These are phyloP conservation scores for Hormiphora californensis DNA, from an alignment of 37 sponge, comb jelly and placozoan genomes.

Conservation along the genomic window DNA sequence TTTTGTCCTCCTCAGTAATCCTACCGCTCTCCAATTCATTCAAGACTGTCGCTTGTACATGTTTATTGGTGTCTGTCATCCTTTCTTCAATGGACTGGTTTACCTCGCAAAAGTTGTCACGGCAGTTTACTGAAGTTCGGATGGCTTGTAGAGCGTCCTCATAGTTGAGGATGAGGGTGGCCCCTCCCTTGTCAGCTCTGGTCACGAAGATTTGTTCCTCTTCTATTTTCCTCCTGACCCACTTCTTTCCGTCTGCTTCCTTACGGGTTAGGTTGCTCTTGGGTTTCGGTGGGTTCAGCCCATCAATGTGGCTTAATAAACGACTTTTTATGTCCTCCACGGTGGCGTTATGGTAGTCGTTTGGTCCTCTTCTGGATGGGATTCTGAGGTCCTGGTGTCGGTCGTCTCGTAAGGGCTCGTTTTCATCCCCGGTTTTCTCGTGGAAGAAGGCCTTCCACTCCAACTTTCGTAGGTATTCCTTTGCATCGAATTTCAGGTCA, in stretches of 20 bases:
- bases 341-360: background rate
- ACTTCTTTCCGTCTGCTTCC: background rate
- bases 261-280: background rate
- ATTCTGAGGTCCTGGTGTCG: background rate
- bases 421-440: background rate
- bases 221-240: background rate
- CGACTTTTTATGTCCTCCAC: background rate
- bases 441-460: conserved; percentile 1
- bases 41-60: background rate
- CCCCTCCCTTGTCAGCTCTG: conserved; percentile 19
- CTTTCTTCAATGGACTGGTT: background rate
- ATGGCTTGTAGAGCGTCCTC: background rate
- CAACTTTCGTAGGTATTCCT: background rate
- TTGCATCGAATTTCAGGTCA: background rate
- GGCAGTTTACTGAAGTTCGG: background rate
- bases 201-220: background rate
- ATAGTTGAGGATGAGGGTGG: background rate
- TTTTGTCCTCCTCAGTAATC: background rate
- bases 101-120: background rate
- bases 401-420: background rate
- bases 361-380: background rate
- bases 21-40: too few relatives aligned
- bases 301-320: background rate
- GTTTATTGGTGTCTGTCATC: background rate
- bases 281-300: background rate